Base-by-base conservation (phyloP, 2,113 vertebrate species). In the Gopherus flavomarginatus region DNA sequence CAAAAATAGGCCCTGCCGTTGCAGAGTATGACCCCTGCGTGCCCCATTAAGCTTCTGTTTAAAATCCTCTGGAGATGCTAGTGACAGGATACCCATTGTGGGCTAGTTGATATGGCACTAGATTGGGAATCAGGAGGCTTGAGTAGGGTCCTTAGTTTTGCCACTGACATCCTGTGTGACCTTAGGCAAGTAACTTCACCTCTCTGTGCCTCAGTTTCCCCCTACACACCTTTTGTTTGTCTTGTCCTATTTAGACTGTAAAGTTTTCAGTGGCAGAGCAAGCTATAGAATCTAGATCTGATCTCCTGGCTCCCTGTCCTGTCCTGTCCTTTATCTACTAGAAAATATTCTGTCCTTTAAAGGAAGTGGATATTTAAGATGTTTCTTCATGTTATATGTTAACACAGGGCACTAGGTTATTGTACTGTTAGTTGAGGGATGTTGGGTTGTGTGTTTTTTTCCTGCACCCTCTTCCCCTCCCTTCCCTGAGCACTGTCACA, bases 371-470 rank as follows among this genome's bases (percentile, higher is more conserved):
- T 5, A 44, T 29, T 84, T 24, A 89, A 85, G 57, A 27, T 9
- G 10, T 72, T 72, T 38, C 17, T 38, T 5, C 3, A 80, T 82
- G 24, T 47, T 81, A 50, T 42, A 11, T 29, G 22, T 35, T 4
- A 14, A 17, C 10, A 35, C 52, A 53, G 8, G 8, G 19, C 3
- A 24, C 24, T 62, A 21, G 26, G 0, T 35, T 47, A 6, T 1
- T 38, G 27, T 22, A 29, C 49, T 75, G 88, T 57, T 65, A 47
- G 21, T n/a, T 72, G 69, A 10, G n/a, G 69, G 69, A 38, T 21
- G 21, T 27, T 29, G 82, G 38, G 22, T 24, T 4, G 1, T 4
- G 21, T 54, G 42, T 87, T 83, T 65, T 62, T 81, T 85, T 50
- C 9, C 5, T 53, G 21, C 11, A 2, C 5, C 81, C 90, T 8